Conservation (phyloP, 2,888 invertebrate species). For the Ommatoiulus sabulosus region DNA sequence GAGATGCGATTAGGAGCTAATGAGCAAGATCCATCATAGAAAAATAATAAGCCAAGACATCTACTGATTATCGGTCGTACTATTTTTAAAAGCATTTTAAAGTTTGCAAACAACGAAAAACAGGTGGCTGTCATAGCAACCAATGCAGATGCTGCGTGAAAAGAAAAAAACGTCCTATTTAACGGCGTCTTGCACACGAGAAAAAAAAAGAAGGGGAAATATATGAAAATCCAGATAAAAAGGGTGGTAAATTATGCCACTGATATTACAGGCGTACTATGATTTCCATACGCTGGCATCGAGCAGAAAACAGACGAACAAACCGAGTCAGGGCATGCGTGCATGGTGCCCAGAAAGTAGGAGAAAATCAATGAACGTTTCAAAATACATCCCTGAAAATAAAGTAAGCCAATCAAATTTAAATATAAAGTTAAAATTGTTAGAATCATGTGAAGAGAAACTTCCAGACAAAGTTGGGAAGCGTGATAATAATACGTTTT, state of each 20-base stretch:
- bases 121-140: conserved; percentile 30
- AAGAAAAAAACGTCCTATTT: neutral
- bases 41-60: neutral
- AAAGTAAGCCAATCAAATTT: no score
- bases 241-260: neutral
- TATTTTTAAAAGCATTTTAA: neutral
- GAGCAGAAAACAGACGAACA: neutral
- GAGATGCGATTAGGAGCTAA: conserved; percentile 18
- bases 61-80: neutral
- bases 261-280: neutral
- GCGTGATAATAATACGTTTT: no score
- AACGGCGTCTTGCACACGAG: neutral
- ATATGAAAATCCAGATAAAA: neutral
- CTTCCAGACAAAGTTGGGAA: no score
- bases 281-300: neutral
- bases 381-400: no score
- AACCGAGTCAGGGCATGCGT: neutral
- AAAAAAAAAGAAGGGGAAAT: neutral
- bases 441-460: no score
- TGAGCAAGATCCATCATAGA: conserved; percentile 38
- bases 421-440: no score
- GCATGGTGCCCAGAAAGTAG: neutral
- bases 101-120: conserved; percentile 32
- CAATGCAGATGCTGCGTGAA: neutral
- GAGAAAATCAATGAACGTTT: neutral